A percentile compares a stretch with the other conserved stretches of the same genome.
phyloP scores from a whole-genome alignment of 2,113 vertebrate species.

The Sturnus vulgaris region DNA sequence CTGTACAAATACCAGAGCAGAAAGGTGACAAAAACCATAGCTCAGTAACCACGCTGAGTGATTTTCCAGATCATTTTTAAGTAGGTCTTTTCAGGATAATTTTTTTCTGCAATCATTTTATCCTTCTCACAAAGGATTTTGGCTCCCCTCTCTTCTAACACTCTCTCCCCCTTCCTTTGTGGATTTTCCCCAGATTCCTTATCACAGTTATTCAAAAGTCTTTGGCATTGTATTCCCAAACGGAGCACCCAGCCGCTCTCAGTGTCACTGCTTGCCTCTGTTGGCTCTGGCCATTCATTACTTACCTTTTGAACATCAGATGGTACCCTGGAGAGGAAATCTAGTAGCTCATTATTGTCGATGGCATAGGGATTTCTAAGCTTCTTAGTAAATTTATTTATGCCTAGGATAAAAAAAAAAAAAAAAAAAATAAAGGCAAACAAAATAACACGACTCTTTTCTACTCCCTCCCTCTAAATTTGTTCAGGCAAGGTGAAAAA shows the following conservation, averaged over 20 bases:
- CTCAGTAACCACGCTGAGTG: not conserved
- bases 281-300: slow-evolving; percentile 33
- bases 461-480: not conserved
- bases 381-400: slow-evolving; percentile 98
- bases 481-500: not conserved
- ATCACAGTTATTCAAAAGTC: slow-evolving; percentile 38
- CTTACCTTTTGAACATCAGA: slow-evolving; percentile 98
- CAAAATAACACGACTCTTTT: not conserved
- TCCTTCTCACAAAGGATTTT: slow-evolving; percentile 52
- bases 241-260: not conserved
- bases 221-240: not conserved
- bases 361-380: slow-evolving; percentile 90
- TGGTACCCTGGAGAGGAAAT: slow-evolving; percentile 97
- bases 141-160: not conserved
- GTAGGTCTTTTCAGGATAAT: slow-evolving; percentile 61
- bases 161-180: not conserved
- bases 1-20: slow-evolving; percentile 3
- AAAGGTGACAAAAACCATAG: not conserved
- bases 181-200: slow-evolving; percentile 47
- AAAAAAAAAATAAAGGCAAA: not conserved
- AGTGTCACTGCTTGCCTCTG: not conserved
- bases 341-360: slow-evolving; percentile 90
- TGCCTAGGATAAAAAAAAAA: slow-evolving; percentile 73
- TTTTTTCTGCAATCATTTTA: slow-evolving; percentile 61
- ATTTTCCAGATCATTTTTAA: slow-evolving; percentile 61